Evolutionary conservation across 2,113 vertebrate genomes (phyloP).

Genomic region (Serilophus lunatus): DNA sequence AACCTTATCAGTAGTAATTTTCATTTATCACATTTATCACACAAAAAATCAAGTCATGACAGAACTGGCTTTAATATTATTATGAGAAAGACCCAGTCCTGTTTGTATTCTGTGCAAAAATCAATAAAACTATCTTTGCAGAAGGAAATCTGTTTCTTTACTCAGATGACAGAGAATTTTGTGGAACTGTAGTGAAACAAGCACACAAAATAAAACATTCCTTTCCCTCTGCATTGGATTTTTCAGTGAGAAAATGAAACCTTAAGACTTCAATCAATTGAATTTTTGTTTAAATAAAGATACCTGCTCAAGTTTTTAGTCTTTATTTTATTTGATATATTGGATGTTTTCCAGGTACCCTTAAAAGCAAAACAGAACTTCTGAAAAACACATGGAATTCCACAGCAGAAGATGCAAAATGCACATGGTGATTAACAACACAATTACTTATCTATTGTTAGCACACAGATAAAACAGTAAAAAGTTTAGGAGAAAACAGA

Average conservation of each 20-base stretch:
- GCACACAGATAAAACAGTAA: neutral
- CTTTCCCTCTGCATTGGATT: neutral
- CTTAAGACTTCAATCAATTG: neutral
- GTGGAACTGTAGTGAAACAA: neutral
- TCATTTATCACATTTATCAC: neutral
- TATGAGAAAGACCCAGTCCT: neutral
- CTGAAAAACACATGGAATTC: neutral
- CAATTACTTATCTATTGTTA: neutral
- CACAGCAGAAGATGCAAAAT: neutral
- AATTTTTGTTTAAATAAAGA: neutral
- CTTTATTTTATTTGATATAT: neutral
- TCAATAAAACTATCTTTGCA: neutral
- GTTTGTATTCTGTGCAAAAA: neutral
- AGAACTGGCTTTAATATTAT: neutral
- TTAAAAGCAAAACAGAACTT: neutral
- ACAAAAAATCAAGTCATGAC: neutral
- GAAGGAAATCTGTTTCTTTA: neutral
- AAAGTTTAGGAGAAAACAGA: neutral
- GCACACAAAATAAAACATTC: neutral
- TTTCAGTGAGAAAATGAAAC: neutral
- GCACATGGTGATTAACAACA: neutral
- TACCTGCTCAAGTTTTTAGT: neutral
- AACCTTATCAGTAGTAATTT: neutral
- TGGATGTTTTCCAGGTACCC: neutral
- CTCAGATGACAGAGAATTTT: neutral